Conservation (phyloP, 2,888 invertebrate genomes). For the Euplexia lucipara region DNA sequence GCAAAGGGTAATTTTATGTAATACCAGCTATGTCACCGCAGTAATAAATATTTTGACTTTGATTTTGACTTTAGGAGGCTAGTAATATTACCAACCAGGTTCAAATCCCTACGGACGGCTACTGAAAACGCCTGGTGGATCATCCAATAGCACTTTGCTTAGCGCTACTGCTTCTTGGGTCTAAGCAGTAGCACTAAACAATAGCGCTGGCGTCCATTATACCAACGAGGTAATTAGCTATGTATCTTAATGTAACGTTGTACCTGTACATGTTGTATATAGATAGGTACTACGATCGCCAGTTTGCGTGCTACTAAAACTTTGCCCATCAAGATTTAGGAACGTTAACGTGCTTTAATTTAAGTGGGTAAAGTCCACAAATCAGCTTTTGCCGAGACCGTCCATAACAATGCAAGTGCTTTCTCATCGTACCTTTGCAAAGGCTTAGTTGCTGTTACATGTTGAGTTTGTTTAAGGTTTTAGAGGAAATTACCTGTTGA, state of each 20-base stretch:
- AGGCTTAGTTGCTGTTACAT: background rate
- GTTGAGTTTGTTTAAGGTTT: background rate
- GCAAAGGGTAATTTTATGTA: too few species aligned
- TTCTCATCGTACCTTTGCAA: conserved; percentile 1
- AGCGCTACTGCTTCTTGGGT: too few species aligned
- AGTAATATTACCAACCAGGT: too few species aligned
- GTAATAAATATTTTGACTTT: too few species aligned
- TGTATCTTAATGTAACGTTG: background rate
- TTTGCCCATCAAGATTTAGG: conserved; percentile 39
- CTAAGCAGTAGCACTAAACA: too few species aligned
- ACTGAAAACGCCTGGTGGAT: too few species aligned
- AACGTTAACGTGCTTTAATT: conserved; percentile 43
- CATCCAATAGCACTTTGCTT: too few species aligned
- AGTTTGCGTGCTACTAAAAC: conserved; percentile 45
- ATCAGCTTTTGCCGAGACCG: conserved; percentile 22
- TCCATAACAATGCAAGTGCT: conserved; percentile 12
- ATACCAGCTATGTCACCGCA: too few species aligned
- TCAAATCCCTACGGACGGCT: too few species aligned
- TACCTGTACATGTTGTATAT: background rate
- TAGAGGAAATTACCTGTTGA: background rate
- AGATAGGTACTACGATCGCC: conserved; percentile 29
- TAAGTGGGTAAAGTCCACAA: conserved; percentile 29
- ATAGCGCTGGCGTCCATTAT: too few species aligned
- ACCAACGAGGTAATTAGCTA: too few species aligned
- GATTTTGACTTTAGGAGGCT: too few species aligned